Percentiles rank a stretch among this genome's conserved stretches.
These are phyloP conservation scores for Holacanthella duospinosa DNA, from an alignment of 2,888 invertebrate genomes.

Conservation along the genomic window DNA sequence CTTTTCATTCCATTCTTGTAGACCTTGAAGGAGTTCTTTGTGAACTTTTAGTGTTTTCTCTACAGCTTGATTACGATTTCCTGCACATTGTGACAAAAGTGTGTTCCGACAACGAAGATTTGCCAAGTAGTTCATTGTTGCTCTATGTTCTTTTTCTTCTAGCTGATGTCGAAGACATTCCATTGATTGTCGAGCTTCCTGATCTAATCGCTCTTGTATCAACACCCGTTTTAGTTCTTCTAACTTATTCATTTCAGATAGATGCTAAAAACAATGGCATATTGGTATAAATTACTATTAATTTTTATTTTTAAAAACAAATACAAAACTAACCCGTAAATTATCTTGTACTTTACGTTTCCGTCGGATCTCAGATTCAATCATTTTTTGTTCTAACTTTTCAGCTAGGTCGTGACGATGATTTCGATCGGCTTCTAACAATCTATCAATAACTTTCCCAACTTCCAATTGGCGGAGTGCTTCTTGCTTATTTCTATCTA, in stretches of 20 bases:
- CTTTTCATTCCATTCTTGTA: slow-evolving; percentile 42
- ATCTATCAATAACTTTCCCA: slow-evolving; percentile 33
- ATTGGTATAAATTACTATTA: neutral
- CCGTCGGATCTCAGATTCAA: slow-evolving; percentile 32
- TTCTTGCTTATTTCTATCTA: slow-evolving; percentile 34
- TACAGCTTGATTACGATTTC: slow-evolving; percentile 23
- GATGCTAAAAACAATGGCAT: slow-evolving; percentile 26
- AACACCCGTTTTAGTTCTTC: slow-evolving; percentile 35
- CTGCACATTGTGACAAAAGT: slow-evolving; percentile 20
- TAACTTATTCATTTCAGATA: slow-evolving; percentile 36
- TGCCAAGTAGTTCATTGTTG: slow-evolving; percentile 28
- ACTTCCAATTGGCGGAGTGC: slow-evolving; percentile 35
- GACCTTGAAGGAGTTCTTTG: slow-evolving; percentile 40
- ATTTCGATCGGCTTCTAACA: slow-evolving; percentile 34
- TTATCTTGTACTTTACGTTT: slow-evolving; percentile 30
- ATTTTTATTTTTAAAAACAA: neutral
- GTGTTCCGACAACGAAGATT: slow-evolving; percentile 20
- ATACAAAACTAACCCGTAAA: slow-evolving; percentile 31
- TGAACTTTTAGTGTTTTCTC: slow-evolving; percentile 41
- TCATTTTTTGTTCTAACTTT: slow-evolving; percentile 30
- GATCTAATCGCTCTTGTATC: slow-evolving; percentile 31
- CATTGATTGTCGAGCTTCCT: slow-evolving; percentile 26
- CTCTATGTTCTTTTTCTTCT: slow-evolving; percentile 35
- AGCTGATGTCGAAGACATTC: slow-evolving; percentile 33
- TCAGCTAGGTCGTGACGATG: slow-evolving; percentile 26